Evolutionary conservation across 2,797 vertebrate species (phyloP).

Genomic region (Phalanger gymnotis): DNA sequence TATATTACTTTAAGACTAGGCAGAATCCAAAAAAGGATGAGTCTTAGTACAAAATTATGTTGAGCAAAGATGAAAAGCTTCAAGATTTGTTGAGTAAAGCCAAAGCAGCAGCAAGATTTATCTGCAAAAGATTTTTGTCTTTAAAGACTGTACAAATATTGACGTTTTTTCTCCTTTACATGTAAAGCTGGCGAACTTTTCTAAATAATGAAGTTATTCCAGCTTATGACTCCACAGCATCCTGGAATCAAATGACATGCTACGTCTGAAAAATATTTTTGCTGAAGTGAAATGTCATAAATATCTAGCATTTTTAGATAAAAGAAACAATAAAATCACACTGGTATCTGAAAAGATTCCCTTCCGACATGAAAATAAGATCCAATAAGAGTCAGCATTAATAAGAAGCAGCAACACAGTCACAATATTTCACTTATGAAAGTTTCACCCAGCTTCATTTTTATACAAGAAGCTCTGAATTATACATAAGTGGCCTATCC

Average conservation of each 20-base stretch:
- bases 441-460: background rate
- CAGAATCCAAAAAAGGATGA: background rate
- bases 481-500: background rate
- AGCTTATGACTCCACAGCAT: background rate
- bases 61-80: background rate
- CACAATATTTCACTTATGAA: background rate
- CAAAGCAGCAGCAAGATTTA: background rate
- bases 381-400: background rate
- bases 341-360: background rate
- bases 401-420: background rate
- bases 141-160: background rate
- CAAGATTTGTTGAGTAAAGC: background rate
- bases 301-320: background rate
- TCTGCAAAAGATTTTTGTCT: background rate
- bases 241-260: background rate
- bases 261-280: background rate
- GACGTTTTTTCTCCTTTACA: background rate
- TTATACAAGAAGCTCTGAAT: background rate
- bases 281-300: background rate
- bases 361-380: background rate
- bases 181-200: background rate
- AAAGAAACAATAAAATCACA: background rate
- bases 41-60: background rate
- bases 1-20: background rate
- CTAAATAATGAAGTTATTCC: background rate